A percentile compares a stretch with the other conserved stretches of the same genome.
Evolutionary conservation across 2,113 vertebrate species (phyloP).

Genomic region (Tauraco erythrolophus): DNA sequence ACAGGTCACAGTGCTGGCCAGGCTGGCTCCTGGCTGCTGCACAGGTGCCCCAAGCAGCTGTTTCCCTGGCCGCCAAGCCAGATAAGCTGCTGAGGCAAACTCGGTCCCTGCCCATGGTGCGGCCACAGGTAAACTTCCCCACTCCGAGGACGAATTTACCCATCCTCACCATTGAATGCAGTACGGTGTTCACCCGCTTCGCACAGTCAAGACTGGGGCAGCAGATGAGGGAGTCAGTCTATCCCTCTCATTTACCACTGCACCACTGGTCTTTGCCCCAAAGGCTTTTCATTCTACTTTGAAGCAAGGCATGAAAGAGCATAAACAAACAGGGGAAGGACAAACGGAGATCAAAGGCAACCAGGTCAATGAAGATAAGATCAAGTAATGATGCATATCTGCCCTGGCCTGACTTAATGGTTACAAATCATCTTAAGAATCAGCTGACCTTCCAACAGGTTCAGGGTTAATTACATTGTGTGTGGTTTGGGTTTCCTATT

Average conservation of each 20-base stretch:
- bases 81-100: not conserved
- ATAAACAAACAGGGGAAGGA: not conserved
- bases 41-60: not conserved
- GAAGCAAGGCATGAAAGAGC: not conserved
- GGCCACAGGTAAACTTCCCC: not conserved
- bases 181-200: not conserved
- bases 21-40: not conserved
- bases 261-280: not conserved
- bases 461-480: not conserved
- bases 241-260: not conserved
- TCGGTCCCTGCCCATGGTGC: rapidly evolving
- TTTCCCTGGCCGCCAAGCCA: not conserved
- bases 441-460: not conserved
- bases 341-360: not conserved
- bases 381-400: not conserved
- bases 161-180: not conserved
- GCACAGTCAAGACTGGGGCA: not conserved
- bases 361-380: not conserved
- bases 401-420: not conserved
- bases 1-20: not conserved
- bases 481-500: not conserved
- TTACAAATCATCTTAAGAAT: not conserved
- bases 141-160: not conserved
- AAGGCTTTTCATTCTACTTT: not conserved
- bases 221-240: not conserved